Base-by-base conservation (phyloP, 1,140 invertebrate genomes). In the Phthorimaea operculella region DNA sequence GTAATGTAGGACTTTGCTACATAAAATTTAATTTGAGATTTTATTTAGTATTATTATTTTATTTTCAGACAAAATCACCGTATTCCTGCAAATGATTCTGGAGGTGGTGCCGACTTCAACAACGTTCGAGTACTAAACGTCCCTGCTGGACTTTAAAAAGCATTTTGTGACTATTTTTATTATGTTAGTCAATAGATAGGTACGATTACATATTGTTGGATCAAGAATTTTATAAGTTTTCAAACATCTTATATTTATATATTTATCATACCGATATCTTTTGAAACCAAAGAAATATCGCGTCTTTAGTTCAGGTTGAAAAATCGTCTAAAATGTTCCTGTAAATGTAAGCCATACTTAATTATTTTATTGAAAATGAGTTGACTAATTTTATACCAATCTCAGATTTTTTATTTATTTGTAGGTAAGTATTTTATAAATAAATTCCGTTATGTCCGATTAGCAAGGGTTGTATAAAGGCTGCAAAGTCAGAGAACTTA, bases 91-190 rank as follows among this genome's bases (percentile, higher is more conserved):
- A 88, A 91, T 96, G 87, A 85, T 96, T 64, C 87, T 97, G 72
- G 94, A 97, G 85, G 95, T 97, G 60, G 95, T 95, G 53, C 95
- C 96, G 62, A 96, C 95, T 12, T 91, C 93, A 61, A 90, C 90
- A 59, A 92, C 91, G 63, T 91, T 91, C 68, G 90, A 91, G 75
- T 91, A 87, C 62, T 85, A 70, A 63, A 69, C 52, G 79, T 80
- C 77, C 68, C 49, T 53, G 75, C 76, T 71, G 62, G 76, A 84
- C 81, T 80, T 70, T 79, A 84, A 84, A 82, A 61, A 70, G 72
- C 72, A 69, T 68, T 28, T 70, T 74, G 65, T 67, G 59, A 64
- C 61, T 63, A 66, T 62, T 39, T 59, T 39, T 39, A 39, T 39
- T 63, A 66, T 62, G 28, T 59, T 39, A 12, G n/a, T 39, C 57